Conservation (phyloP, 2,797 vertebrate genomes). For the Poecile montanus region DNA sequence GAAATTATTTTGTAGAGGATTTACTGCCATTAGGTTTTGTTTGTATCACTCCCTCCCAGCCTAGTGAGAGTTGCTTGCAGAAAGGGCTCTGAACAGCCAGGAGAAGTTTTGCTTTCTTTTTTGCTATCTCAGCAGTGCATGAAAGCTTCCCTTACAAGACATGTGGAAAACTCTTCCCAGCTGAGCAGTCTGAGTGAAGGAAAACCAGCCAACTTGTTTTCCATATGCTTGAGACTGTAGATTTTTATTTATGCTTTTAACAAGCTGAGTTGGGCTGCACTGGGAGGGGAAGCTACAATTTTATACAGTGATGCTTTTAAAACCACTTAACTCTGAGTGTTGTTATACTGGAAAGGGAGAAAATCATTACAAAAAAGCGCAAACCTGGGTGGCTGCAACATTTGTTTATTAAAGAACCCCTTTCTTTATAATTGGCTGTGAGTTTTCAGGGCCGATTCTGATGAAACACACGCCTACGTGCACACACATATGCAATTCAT, state of each 20-base stretch:
- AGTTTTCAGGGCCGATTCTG: conserved; percentile 44
- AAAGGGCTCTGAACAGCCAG: background rate
- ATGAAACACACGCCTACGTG: background rate
- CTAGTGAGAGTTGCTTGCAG: background rate
- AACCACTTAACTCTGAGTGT: conserved; percentile 61
- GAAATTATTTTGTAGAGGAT: background rate
- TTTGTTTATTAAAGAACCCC: conserved; percentile 50
- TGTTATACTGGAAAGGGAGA: conserved; percentile 57
- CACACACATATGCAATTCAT: background rate
- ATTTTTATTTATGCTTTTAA: conserved; percentile 61
- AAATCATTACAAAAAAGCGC: conserved; percentile 42
- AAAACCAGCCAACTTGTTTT: conserved; percentile 3
- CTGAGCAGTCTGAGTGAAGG: background rate
- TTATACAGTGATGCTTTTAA: conserved; percentile 69
- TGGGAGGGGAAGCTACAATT: conserved; percentile 36
- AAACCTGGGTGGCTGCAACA: conserved; percentile 41
- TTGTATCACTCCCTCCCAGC: background rate
- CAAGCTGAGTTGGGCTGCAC: background rate
- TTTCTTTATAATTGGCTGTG: conserved; percentile 52
- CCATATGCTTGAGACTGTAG: background rate
- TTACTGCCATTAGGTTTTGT: background rate
- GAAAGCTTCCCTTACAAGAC: conserved; percentile 5
- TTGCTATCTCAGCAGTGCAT: conserved; percentile 25
- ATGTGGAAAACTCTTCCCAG: background rate
- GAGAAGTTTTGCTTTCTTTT: background rate